Percentiles rank a stretch among this genome's conserved stretches.
Conservation (phyloP, 2,113 vertebrate species). For the Syrmaticus mikado region DNA sequence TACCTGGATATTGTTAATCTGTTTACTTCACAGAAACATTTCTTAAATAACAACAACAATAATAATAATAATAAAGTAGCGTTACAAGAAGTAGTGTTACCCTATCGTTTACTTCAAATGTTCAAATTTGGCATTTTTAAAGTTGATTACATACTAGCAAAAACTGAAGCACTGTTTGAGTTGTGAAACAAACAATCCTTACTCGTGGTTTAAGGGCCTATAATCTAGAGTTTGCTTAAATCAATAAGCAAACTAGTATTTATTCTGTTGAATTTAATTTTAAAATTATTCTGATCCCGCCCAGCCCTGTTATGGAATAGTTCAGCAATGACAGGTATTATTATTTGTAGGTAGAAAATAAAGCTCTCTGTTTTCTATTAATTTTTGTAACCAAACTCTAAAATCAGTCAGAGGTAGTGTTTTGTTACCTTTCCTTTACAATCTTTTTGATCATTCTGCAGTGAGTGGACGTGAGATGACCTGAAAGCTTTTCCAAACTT, state of each 20-base stretch:
- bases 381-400: not conserved
- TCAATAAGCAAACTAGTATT: fast-evolving
- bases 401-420: not conserved
- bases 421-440: not conserved
- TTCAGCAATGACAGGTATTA: not conserved
- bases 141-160: not conserved
- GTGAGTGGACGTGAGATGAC: not conserved
- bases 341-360: not conserved
- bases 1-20: not conserved
- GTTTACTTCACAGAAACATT: not conserved
- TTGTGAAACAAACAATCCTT: not conserved
- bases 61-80: not conserved
- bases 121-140: not conserved
- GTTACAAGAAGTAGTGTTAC: not conserved
- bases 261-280: not conserved
- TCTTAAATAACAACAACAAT: not conserved
- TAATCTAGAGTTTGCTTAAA: not conserved
- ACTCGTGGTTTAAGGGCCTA: fast-evolving
- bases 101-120: not conserved
- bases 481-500: not conserved
- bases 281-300: not conserved
- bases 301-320: not conserved
- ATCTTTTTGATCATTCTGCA: not conserved
- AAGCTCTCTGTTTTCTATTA: not conserved
- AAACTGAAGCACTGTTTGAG: not conserved